phyloP scores from a whole-genome alignment of 2,888 invertebrate genomes.

The Cheilosia urbana region DNA sequence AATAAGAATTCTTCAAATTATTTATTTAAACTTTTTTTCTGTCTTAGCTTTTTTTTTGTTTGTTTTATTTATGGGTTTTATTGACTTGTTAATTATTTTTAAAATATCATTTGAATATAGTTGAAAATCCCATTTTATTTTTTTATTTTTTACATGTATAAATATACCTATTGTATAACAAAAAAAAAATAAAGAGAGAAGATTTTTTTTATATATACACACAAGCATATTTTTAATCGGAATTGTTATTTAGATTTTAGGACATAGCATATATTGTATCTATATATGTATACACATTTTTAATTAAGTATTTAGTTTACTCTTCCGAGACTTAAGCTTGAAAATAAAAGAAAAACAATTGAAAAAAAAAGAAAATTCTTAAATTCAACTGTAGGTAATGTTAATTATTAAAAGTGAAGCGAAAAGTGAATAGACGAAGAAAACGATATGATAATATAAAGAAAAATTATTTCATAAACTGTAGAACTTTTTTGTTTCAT shows the following conservation, averaged over 20 bases:
- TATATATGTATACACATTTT: constrained; percentile 61
- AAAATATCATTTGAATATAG: constrained; percentile 61
- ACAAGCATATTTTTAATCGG: constrained; percentile 59
- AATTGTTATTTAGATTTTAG: constrained; percentile 73
- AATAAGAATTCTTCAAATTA: constrained; percentile 48
- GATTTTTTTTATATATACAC: constrained; percentile 35
- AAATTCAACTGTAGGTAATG: constrained; percentile 66
- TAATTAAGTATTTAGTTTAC: constrained; percentile 60
- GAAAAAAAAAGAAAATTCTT: constrained; percentile 20
- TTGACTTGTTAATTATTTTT: constrained; percentile 76
- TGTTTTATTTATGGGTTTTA: constrained; percentile 71
- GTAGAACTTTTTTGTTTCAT: constrained; percentile 64
- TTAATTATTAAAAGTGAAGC: constrained; percentile 48
- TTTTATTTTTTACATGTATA: constrained; percentile 32
- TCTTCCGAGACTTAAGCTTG: constrained; percentile 72
- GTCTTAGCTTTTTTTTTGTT: constrained; percentile 31
- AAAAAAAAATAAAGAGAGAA: constrained; percentile 15
- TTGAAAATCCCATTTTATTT: constrained; percentile 69
- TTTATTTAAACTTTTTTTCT: constrained; percentile 52
- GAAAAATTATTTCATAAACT: constrained; percentile 70
- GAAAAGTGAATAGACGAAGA: constrained; percentile 54
- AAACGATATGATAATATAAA: constrained; percentile 70
- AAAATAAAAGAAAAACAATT: constrained; percentile 44
- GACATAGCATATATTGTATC: constrained; percentile 58
- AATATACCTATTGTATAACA: constrained; percentile 51